Conservation (phyloP, 2,113 vertebrate genomes). For the Pholis gunnellus region DNA sequence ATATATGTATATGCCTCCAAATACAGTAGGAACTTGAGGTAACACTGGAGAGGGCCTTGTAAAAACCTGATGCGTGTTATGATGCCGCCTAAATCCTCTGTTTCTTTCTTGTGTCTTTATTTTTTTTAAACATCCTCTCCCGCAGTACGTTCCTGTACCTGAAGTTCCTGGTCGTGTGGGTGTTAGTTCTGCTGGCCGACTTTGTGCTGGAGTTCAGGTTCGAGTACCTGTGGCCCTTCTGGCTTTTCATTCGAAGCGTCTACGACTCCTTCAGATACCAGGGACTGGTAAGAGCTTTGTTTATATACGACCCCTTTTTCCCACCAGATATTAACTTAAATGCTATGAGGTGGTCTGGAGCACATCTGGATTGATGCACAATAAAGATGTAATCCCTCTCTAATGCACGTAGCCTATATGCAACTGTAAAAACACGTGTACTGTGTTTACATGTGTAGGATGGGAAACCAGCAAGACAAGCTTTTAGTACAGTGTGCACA, state of each 20-base stretch:
- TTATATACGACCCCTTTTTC: background rate
- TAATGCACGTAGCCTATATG: background rate
- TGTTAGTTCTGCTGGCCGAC: slow-evolving; percentile 95
- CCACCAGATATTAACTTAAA: background rate
- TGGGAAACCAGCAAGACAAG: background rate
- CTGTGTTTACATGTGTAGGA: background rate
- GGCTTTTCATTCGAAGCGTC: slow-evolving; percentile 98
- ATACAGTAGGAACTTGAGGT: too few species aligned
- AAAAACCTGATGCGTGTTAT: too few species aligned
- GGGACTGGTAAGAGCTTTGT: slow-evolving; percentile 89
- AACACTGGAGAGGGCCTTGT: too few species aligned
- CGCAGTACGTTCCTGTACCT: slow-evolving; percentile 96
- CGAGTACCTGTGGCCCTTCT: slow-evolving; percentile 99
- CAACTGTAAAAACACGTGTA: background rate
- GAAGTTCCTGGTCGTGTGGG: slow-evolving; percentile 99
- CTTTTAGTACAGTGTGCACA: background rate
- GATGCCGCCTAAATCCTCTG: slow-evolving; percentile 8
- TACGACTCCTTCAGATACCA: slow-evolving; percentile 99
- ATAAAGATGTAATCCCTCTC: background rate
- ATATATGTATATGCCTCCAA: too few species aligned
- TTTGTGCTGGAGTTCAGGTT: slow-evolving; percentile 99
- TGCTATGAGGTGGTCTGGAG: background rate
- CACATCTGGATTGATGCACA: background rate
- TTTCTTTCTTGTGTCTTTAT: background rate
- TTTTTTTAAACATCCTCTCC: slow-evolving; percentile 16